Evolutionary conservation across 2,888 invertebrate species (phyloP), one percentile per base, ranked within the genome.

Genomic region (Balanococcus diminutus): DNA sequence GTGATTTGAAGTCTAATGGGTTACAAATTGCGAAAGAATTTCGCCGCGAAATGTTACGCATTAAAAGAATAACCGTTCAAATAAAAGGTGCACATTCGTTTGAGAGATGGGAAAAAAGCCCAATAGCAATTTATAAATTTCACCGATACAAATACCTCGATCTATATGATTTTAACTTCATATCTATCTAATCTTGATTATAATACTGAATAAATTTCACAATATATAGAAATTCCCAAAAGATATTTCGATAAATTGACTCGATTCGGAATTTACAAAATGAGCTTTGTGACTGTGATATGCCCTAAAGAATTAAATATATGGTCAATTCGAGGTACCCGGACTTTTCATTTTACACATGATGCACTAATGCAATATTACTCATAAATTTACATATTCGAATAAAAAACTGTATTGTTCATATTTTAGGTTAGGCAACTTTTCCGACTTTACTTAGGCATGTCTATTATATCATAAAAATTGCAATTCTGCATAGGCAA

Each of bases 1-100:
- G 75, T 79, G 75, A 79, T 36, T n/a, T 32, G 75, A 36, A 36
- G 19, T 79, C 36, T 79, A 36, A 79, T 79, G 75, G n/a, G 75
- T 79, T 32, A 19, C 4, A 79, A 79, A 32, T 79, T 36, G 25
- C 9, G 8, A 79, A 79, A 79, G 75, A 79, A 79, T 79, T 36
- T 79, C 36, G 19, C 36, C 36, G 0, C 19, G n/a, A 79, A n/a
- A 79, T 22, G 16, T 9, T 28, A 16, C 14, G 16, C 14, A 28
- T 67, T 67, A 67, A 67, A 67, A 67, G 67, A 67, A 16, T 1
- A 67, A 28, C 67, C 67, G 67, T 56, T 56, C 67, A 67, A 28
- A 67, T 67, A 28, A 25, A 67, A 67, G 2, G 28, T 67, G 28
- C 28, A 56, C 22, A 56, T 56, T 56, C 67, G 67, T 67, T 67